Evolutionary conservation across 2,888 invertebrate genomes (phyloP), one percentile per base, ranked within the genome.

Genomic region (Anaspis maculata): DNA sequence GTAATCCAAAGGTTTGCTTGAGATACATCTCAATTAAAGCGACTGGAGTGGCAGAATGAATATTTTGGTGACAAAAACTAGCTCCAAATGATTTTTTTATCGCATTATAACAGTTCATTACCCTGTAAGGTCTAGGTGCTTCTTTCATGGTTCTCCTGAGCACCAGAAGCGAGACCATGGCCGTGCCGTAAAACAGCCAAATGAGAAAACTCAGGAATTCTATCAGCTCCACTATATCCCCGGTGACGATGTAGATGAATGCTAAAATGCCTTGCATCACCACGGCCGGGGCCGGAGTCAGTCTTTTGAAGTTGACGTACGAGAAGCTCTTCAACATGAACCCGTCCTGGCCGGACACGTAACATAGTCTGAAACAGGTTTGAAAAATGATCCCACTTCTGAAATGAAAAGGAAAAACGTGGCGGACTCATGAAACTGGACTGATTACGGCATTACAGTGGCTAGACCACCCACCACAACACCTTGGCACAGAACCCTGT

Each of bases 121-220:
- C 76, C 58, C 76, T 74, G 52, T 86, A 88, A 0, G 87, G 86
- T 35, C 89, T 69, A 1, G 70, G 72, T 13, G 71, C 74, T 37
- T 80, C 62, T 3, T 78, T 74, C 54, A 77, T 79, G 0, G 83
- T 86, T 49, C 62, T 76, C 27, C 89, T 64, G 52, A 90, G 66
- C 1, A 86, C 73, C 19, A 90, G 61, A 11, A 90, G 66, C 0
- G 87, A 79, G 1, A 83, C 71, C 81, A 89, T 85, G 0, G 87
- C 85, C 0, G 79, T 62, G 0, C 87, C 89, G 59, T 89, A 90
- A 66, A 87, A 87, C 39, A 87, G 75, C 89, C 89, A 90, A 13
- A 86, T 80, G 41, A 88, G 75, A 69, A 89, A 89, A 59, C 86
- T 87, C 25, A 86, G 85, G 58, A 89, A 86, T 51, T 87, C 83